Conservation (phyloP, 2,113 vertebrate genomes). For the Sakesphorus luctuosus region DNA sequence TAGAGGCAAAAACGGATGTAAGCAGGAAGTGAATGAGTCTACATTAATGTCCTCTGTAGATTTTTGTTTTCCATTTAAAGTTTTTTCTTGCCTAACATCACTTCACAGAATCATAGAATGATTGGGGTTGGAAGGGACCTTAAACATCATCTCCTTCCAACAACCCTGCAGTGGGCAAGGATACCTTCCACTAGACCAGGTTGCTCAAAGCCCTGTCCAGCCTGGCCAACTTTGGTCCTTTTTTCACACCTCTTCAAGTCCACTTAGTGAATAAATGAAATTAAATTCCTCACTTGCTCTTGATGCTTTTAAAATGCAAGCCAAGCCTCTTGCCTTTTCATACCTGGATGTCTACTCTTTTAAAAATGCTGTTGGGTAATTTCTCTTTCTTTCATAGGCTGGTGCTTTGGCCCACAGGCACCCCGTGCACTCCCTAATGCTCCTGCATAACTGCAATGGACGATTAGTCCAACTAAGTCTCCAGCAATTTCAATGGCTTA, state of each 20-base stretch:
- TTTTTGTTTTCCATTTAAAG: neutral
- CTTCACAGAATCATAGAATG: neutral
- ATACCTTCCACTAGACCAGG: neutral
- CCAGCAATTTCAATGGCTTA: slow-evolving; percentile 56
- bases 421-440: neutral
- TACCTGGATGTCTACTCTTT: neutral
- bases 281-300: slow-evolving; percentile 9
- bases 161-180: neutral
- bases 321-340: slow-evolving; percentile 23
- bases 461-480: slow-evolving; percentile 71
- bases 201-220: neutral
- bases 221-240: neutral
- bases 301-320: slow-evolving; percentile 36
- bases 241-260: slow-evolving; percentile 2
- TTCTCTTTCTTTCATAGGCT: slow-evolving; percentile 12
- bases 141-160: neutral
- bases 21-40: neutral
- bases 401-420: neutral
- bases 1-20: neutral
- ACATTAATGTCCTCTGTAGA: neutral
- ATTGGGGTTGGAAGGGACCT: neutral
- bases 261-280: slow-evolving; percentile 34
- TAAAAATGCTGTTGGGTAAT: neutral
- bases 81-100: neutral
- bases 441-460: slow-evolving; percentile 64